A percentile compares a stretch with the other conserved stretches of the same genome.
These are phyloP conservation scores for Pycnomerus fuliginosus DNA, from an alignment of 2,888 invertebrate species.

Conservation along the genomic window DNA sequence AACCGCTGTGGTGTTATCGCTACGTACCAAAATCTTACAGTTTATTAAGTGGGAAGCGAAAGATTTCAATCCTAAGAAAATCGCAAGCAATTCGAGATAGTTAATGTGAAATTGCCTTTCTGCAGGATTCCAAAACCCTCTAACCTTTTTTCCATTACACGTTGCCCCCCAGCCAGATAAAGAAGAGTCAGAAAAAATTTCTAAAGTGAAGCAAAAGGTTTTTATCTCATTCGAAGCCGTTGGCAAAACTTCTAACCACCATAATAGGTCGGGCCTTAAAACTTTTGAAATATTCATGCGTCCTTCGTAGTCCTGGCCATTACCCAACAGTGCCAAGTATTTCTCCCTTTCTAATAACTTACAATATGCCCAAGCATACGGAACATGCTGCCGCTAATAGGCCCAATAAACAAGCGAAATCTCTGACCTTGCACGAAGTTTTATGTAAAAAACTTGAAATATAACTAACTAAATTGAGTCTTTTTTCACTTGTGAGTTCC, in stretches of 20 bases:
- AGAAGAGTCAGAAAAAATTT: constrained; percentile 21
- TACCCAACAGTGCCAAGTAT: too few species aligned
- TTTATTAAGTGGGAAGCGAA: background rate
- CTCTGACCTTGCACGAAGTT: constrained; percentile 7
- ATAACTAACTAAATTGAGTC: too few species aligned
- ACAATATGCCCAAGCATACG: constrained; percentile 20
- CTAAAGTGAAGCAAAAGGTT: too few species aligned
- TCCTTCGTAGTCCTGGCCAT: constrained; percentile 3
- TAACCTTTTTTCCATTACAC: too few species aligned
- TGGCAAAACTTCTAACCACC: too few species aligned
- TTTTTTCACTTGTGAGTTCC: too few species aligned
- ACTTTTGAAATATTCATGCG: background rate
- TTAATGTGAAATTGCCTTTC: too few species aligned
- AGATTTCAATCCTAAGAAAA: constrained; percentile 6
- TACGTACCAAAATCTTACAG: constrained; percentile 28
- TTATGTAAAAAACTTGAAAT: too few species aligned
- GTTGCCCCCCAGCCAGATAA: constrained; percentile 16
- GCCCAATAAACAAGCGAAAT: constrained; percentile 2
- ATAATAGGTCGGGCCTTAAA: too few species aligned
- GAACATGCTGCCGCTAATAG: constrained; percentile 23
- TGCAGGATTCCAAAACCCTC: too few species aligned
- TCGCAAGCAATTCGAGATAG: constrained; percentile 6
- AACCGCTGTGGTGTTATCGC: constrained; percentile 34
- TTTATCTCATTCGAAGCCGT: too few species aligned
- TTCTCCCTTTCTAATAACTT: constrained; percentile 14